These are phyloP conservation scores for Varanus komodoensis DNA, from an alignment of 2,113 vertebrate genomes.

Conservation along the genomic window DNA sequence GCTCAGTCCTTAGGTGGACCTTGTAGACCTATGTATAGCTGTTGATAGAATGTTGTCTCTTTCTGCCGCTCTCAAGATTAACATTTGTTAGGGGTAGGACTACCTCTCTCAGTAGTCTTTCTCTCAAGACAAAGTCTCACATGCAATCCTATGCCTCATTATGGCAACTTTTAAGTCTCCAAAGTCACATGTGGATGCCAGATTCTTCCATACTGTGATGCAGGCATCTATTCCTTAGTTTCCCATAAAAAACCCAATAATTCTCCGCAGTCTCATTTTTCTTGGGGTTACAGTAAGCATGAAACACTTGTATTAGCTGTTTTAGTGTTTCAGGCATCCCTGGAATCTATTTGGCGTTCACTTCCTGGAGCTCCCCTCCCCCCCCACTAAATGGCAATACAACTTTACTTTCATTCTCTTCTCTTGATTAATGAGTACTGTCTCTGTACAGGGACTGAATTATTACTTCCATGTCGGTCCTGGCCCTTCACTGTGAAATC, in stretches of 20 bases:
- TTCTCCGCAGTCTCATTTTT: background rate
- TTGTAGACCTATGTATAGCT: too few relatives aligned
- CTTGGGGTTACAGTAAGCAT: background rate
- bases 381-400: background rate
- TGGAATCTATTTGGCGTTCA: background rate
- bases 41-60: too few relatives aligned
- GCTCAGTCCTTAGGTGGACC: too few relatives aligned
- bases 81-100: constrained; percentile 10
- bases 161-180: constrained; percentile 10
- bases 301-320: background rate
- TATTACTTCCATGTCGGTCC: background rate
- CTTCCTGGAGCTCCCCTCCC: background rate
- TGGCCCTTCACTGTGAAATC: background rate
- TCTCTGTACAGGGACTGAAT: background rate
- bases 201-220: background rate
- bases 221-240: constrained; percentile 6
- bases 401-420: background rate
- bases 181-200: background rate
- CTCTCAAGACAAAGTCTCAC: background rate
- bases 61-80: too few relatives aligned
- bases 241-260: background rate
- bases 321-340: constrained; percentile 4
- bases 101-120: background rate
- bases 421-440: background rate
- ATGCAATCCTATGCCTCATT: background rate